Conservation (phyloP, 2,113 vertebrate species). For the Onychostoma macrolepis region DNA sequence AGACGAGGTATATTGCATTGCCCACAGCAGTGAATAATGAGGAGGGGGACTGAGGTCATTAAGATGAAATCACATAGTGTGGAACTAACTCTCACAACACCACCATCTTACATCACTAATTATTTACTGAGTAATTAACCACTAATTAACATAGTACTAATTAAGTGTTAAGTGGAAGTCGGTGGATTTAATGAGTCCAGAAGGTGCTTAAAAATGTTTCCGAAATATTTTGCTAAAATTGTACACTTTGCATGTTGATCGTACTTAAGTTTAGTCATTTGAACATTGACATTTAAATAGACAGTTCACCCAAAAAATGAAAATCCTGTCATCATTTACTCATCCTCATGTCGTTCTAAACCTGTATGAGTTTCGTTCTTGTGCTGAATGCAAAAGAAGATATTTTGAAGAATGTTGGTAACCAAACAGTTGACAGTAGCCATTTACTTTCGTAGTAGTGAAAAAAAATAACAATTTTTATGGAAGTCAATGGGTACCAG, state of each 20-base stretch:
- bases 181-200: background rate
- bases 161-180: background rate
- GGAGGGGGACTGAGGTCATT: constrained; percentile 27
- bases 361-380: too few relatives aligned
- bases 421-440: too few relatives aligned
- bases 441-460: too few relatives aligned
- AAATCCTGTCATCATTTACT: too few relatives aligned
- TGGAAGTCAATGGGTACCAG: too few relatives aligned
- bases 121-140: constrained; percentile 45
- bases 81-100: constrained; percentile 10
- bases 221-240: background rate
- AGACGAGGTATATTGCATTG: background rate
- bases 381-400: too few relatives aligned
- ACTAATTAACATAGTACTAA: constrained; percentile 34
- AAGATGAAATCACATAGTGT: constrained; percentile 26
- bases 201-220: background rate
- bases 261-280: background rate
- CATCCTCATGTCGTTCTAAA: too few relatives aligned
- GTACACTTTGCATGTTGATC: background rate
- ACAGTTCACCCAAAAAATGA: background rate
- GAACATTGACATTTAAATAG: background rate
- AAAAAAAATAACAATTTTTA: too few relatives aligned
- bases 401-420: too few relatives aligned
- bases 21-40: background rate
- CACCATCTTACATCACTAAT: background rate